Evolutionary conservation across 1,140 invertebrate genomes (phyloP).

Genomic region (Caenorhabditis briggsae): DNA sequence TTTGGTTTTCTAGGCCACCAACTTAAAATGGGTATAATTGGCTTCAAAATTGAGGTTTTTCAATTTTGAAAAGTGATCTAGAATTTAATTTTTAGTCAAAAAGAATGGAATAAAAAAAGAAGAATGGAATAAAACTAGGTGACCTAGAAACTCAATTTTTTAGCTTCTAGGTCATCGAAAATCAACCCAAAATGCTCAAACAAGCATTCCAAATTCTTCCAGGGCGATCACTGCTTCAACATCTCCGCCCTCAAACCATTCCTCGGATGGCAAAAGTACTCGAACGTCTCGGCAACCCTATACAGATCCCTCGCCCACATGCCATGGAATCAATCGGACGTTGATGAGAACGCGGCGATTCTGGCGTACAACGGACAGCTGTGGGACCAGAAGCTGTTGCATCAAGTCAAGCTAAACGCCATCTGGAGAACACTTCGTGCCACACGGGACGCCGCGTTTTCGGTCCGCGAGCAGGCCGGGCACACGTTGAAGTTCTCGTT

Average conservation of each 20-base stretch:
- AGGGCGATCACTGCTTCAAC: conserved; percentile 71
- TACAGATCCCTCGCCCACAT: conserved; percentile 65
- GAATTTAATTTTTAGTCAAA: too few relatives aligned
- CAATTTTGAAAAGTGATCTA: too few relatives aligned
- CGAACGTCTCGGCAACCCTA: conserved; percentile 63
- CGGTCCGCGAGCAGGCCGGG: conserved; percentile 75
- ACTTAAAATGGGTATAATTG: too few relatives aligned
- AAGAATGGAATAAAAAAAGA: too few relatives aligned
- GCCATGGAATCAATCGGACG: conserved; percentile 73
- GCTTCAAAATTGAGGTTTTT: too few relatives aligned
- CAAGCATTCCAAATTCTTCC: not conserved
- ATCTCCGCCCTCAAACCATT: conserved; percentile 71
- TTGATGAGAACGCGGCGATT: conserved; percentile 72
- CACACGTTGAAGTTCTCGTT: conserved; percentile 77
- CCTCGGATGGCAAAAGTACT: conserved; percentile 76
- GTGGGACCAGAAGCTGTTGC: conserved; percentile 64
- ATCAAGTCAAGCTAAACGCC: conserved; percentile 71
- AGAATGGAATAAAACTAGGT: too few relatives aligned
- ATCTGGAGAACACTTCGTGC: conserved; percentile 72
- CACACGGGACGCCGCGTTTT: conserved; percentile 70
- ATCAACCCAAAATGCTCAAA: not conserved
- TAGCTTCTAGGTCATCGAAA: too few relatives aligned
- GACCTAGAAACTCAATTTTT: too few relatives aligned
- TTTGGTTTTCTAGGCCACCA: too few relatives aligned
- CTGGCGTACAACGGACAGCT: conserved; percentile 66